phyloP scores from a whole-genome alignment of 1,140 invertebrate species.

The Episyrphus balteatus region DNA sequence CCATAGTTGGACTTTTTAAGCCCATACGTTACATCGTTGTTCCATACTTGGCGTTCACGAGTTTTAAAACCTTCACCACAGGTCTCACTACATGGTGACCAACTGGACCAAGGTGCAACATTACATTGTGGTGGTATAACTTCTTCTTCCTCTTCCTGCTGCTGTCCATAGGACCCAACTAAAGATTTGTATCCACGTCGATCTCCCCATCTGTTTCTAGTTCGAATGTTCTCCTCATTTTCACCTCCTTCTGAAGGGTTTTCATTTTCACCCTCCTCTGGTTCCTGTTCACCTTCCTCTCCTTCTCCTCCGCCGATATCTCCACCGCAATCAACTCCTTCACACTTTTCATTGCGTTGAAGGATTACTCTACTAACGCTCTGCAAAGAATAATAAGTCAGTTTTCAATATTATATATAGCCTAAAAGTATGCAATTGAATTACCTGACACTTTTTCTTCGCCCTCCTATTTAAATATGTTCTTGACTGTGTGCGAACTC shows the following conservation, averaged over 20 bases:
- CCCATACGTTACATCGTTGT: conserved; percentile 30
- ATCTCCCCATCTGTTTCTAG: not conserved
- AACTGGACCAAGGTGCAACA: conserved; percentile 60
- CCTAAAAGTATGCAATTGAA: not conserved
- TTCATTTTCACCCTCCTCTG: not conserved
- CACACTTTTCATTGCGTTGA: conserved; percentile 20
- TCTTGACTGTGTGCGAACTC: conserved; percentile 17
- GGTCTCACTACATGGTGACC: conserved; percentile 63
- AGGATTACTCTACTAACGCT: conserved; percentile 21
- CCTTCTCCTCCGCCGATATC: conserved; percentile 13
- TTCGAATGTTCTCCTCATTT: not conserved
- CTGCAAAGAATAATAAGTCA: not conserved
- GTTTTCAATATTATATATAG: not conserved
- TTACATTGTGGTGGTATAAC: conserved; percentile 46
- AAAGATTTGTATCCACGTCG: not conserved
- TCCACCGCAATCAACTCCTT: conserved; percentile 26
- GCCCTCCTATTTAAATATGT: conserved; percentile 25
- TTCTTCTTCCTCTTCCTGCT: conserved; percentile 11
- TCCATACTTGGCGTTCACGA: conserved; percentile 30
- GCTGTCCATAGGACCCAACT: conserved; percentile 5
- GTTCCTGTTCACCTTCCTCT: not conserved
- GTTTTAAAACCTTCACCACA: conserved; percentile 18
- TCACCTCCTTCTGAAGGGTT: not conserved
- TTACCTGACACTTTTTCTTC: conserved; percentile 30
- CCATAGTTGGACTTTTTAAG: conserved; percentile 18